Conservation (phyloP, 2,888 invertebrate genomes). For the Cataglyphis albicans region DNA sequence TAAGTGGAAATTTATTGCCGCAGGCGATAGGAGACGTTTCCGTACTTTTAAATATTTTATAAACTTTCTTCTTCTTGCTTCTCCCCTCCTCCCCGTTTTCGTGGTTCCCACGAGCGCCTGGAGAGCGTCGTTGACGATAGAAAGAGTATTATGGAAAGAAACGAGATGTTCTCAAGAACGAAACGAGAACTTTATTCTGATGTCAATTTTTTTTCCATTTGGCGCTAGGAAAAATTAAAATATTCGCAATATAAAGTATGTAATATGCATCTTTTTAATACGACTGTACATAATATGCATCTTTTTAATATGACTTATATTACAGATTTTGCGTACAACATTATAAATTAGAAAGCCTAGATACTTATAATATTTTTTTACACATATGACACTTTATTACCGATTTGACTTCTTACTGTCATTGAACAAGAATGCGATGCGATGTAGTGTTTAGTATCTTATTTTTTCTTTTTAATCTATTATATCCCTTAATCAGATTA, state of each 20-base stretch:
- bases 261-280: not conserved
- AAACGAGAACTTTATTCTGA: constrained; percentile 76
- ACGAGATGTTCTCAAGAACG: constrained; percentile 72
- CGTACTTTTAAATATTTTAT: constrained; percentile 86
- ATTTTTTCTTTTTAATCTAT: not conserved
- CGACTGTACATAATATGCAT: not conserved
- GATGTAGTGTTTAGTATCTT: not conserved
- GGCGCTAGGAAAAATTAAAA: constrained; percentile 9
- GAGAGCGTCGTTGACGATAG: constrained; percentile 71
- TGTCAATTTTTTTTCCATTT: constrained; percentile 82
- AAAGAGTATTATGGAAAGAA: constrained; percentile 70
- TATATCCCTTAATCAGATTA: not conserved
- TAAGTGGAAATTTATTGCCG: constrained; percentile 86
- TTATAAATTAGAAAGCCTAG: not conserved
- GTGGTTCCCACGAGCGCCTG: constrained; percentile 79
- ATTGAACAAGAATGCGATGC: not conserved
- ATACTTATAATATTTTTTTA: not conserved
- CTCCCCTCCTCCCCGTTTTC: constrained; percentile 57
- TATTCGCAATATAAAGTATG: not conserved
- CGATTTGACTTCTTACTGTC: not conserved
- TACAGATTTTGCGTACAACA: not conserved
- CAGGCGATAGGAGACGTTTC: constrained; percentile 86
- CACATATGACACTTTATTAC: not conserved
- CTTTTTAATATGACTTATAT: not conserved
- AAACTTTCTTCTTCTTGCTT: constrained; percentile 83